Evolutionary conservation across 2,113 vertebrate genomes (phyloP), one percentile per base, ranked within the genome.

Genomic region (Progne subis): DNA sequence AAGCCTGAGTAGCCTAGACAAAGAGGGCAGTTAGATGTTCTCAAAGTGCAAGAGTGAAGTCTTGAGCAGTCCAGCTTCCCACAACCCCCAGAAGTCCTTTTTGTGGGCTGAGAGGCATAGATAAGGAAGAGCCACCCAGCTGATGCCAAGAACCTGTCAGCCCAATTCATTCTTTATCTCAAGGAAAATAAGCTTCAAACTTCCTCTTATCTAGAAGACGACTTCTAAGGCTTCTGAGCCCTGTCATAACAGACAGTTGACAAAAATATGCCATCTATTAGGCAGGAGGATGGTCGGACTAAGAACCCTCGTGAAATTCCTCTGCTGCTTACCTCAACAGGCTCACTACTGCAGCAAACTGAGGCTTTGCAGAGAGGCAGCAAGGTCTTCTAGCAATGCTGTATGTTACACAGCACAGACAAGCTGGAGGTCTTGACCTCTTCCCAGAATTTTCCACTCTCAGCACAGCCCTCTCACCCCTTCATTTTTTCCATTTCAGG

Each of bases 111-210:
- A 92, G n/a, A 82, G 14, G 16, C 34, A 77, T 4, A 87, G 91
- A 92, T 80, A 95, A 94, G 26, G 59, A 83, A 86, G 78, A 95
- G 47, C 0, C 0, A 1, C 21, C 14, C 68, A 70, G 43, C 16
- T 63, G 37, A 81, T 67, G 82, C 67, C 2, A 8, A 85, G 39
- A 90, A 63, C 12, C 82, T 88, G 43, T 92, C 88, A 94, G 64
- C 32, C 29, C 82, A 88, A 68, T 47, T 78, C 23, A 34, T 63
- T 80, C 94, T 88, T 92, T 95, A 93, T 86, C 96, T 88, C 50
- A 88, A 90, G 60, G 32, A 93, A 97, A 95, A 93, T 77, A 96
- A 88, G 32, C 67, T 90, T 92, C 82, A 86, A 88, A 43, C 67
- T 81, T 83, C 12, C 57, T 57, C 71, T 92, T 93, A 92, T 78